A percentile compares a stretch with the other conserved stretches of the same genome.
Evolutionary conservation across 2,888 invertebrate species (phyloP).

Genomic region (Drosophila aldrichi): DNA sequence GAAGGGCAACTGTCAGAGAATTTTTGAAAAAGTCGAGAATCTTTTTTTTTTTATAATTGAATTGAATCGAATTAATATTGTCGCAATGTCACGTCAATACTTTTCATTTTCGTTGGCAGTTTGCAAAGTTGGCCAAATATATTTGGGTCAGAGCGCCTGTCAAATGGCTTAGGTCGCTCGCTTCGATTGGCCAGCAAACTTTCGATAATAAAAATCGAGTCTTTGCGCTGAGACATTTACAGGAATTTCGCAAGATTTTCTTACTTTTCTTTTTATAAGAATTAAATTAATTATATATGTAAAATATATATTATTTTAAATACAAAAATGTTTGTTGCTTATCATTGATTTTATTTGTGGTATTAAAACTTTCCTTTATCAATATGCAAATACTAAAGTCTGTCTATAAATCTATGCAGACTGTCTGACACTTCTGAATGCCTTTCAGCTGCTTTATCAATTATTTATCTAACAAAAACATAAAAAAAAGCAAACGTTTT

Average conservation of each 20-base stretch:
- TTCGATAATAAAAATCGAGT: not conserved
- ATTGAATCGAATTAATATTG: conserved; percentile 42
- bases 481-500: not conserved
- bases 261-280: not conserved
- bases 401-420: not conserved
- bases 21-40: conserved; percentile 8
- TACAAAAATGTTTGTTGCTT: too few species aligned
- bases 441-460: conserved; percentile 11
- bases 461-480: conserved; percentile 2
- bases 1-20: conserved; percentile 52
- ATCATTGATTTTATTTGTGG: not conserved
- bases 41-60: conserved; percentile 32
- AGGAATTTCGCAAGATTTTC: not conserved
- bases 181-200: not conserved
- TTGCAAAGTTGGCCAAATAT: conserved; percentile 1
- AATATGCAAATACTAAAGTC: not conserved
- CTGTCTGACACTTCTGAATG: not conserved
- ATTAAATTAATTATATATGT: not conserved
- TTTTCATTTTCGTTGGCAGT: conserved; percentile 28
- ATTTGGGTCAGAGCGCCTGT: conserved; percentile 18
- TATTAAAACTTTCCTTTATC: not conserved
- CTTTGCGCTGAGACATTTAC: not conserved
- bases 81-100: conserved; percentile 37
- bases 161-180: conserved; percentile 11
- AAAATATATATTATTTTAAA: too few species aligned